Percentiles rank a stretch among this genome's conserved stretches.
Conservation (phyloP, 2,888 invertebrate species). For the Portevinia maculata region DNA sequence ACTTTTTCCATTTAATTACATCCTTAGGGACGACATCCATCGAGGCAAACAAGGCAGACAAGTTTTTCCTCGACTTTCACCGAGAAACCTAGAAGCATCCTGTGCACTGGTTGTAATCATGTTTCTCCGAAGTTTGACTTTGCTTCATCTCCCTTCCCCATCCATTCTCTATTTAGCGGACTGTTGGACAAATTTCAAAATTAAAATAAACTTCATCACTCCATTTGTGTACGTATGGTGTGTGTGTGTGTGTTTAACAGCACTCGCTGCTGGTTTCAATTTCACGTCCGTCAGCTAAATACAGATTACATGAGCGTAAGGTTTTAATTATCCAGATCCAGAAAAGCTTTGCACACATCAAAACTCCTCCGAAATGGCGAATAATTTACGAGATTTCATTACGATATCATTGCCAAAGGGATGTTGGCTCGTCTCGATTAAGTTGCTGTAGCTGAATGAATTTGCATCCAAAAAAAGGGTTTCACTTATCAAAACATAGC, state of each 20-base stretch:
- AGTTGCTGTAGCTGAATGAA: slow-evolving; percentile 42
- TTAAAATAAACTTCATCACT: slow-evolving; percentile 41
- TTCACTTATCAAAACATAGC: slow-evolving; percentile 40
- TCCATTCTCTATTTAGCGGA: neutral
- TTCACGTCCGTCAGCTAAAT: slow-evolving; percentile 30
- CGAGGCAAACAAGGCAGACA: slow-evolving; percentile 2
- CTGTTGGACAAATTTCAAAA: slow-evolving; percentile 41
- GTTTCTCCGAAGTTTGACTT: slow-evolving; percentile 21
- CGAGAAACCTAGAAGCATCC: slow-evolving; percentile 33
- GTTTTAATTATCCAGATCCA: slow-evolving; percentile 43
- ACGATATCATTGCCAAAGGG: slow-evolving; percentile 33
- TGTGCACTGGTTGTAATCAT: slow-evolving; percentile 26
- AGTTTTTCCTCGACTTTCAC: slow-evolving; percentile 8
- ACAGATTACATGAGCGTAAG: slow-evolving; percentile 47
- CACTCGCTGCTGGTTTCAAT: slow-evolving; percentile 11
- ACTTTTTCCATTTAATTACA: slow-evolving; percentile 35
- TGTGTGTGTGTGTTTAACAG: neutral
- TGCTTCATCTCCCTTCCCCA: neutral
- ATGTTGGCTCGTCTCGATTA: slow-evolving; percentile 19
- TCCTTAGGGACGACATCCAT: slow-evolving; percentile 3
- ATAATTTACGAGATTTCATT: slow-evolving; percentile 68
- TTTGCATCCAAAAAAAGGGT: slow-evolving; percentile 68
- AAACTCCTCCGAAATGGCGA: slow-evolving; percentile 31
- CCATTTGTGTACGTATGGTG: slow-evolving; percentile 45
- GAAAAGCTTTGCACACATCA: neutral